Conservation (phyloP, 2,797 vertebrate species). For the Girardinus metallicus region DNA sequence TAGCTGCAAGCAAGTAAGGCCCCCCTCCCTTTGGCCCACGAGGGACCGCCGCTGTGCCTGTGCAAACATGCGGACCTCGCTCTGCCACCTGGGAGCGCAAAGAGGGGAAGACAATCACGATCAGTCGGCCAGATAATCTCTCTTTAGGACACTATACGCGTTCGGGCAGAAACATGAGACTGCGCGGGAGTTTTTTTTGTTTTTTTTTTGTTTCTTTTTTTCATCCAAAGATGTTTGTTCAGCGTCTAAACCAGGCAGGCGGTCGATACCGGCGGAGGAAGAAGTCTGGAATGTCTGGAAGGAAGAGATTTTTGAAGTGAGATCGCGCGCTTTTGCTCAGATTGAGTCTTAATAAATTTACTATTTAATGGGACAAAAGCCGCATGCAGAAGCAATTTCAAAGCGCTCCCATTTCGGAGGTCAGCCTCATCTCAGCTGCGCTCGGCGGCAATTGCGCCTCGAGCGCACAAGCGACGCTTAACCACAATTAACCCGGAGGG, state of each 20-base stretch:
- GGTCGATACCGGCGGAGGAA: conserved; percentile 20
- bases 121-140: conserved; percentile 75
- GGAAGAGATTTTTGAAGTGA: conserved; percentile 26
- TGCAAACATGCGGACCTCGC: conserved; percentile 76
- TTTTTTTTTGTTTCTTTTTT: background rate
- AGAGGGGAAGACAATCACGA: conserved; percentile 79
- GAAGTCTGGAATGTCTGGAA: conserved; percentile 20
- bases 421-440: conserved; percentile 76
- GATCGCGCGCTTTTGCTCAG: conserved; percentile 14
- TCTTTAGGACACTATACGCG: conserved; percentile 76
- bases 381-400: conserved; percentile 65
- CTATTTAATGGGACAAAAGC: conserved; percentile 67
- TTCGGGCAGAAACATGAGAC: conserved; percentile 78
- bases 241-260: conserved; percentile 52
- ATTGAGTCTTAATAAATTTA: conserved; percentile 54
- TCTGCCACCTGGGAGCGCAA: conserved; percentile 69
- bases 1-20: conserved; percentile 58
- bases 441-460: conserved; percentile 58
- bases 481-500: conserved; percentile 79
- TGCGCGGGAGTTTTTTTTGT: conserved; percentile 66
- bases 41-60: conserved; percentile 72
- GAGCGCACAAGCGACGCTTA: conserved; percentile 73
- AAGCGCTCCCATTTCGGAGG: conserved; percentile 52
- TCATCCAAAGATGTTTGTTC: conserved; percentile 74
- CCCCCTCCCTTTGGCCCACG: conserved; percentile 46